Evolutionary conservation across 2,888 invertebrate species (phyloP).

Genomic region (Acanthosepion lycidas): DNA sequence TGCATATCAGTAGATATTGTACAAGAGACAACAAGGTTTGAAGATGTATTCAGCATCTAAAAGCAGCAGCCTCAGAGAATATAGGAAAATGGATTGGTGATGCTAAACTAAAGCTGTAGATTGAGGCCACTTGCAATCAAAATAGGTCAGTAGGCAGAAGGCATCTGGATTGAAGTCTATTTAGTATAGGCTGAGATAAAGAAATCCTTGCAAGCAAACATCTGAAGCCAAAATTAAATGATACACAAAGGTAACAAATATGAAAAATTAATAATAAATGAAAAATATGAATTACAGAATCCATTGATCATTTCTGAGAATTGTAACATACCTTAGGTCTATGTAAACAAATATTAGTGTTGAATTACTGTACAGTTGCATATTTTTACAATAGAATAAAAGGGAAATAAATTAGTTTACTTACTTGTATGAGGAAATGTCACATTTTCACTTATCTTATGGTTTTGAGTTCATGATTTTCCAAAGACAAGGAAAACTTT

Average conservation of each 20-base stretch:
- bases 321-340: too few species aligned
- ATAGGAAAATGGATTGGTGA: conserved; percentile 1
- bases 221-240: not conserved
- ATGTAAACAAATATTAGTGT: too few species aligned
- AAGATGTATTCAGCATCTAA: not conserved
- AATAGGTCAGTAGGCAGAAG: conserved; percentile 33
- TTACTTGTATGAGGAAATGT: not conserved
- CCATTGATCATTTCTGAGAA: too few species aligned
- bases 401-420: not conserved
- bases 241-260: not conserved
- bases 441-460: not conserved
- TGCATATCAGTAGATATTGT: conserved; percentile 21
- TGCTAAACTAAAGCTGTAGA: not conserved
- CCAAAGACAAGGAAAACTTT: not conserved
- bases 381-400: not conserved
- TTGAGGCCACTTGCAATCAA: conserved; percentile 33
- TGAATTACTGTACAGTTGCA: too few species aligned
- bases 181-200: not conserved
- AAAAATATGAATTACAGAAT: too few species aligned
- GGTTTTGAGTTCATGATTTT: not conserved
- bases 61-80: conserved; percentile 15
- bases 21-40: not conserved
- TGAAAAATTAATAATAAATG: too few species aligned
- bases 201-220: not conserved
- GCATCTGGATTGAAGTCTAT: conserved; percentile 33